phyloP scores from a whole-genome alignment of 2,113 vertebrate genomes.

The Pionites leucogaster region DNA sequence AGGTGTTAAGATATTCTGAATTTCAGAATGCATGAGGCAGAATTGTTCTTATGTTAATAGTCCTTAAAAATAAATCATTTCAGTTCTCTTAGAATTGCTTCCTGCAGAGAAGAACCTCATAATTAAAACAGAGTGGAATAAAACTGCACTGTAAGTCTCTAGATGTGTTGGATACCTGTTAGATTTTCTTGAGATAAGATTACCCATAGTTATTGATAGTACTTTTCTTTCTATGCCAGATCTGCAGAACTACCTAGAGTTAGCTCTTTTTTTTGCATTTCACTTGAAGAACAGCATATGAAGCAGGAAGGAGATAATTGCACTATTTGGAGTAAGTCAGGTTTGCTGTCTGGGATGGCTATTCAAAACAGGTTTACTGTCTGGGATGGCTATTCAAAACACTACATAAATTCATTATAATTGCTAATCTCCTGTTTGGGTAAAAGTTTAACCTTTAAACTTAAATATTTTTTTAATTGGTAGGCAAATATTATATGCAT shows the following conservation, averaged over 20 bases:
- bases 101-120: constrained; percentile 53
- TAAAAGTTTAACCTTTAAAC: constrained; percentile 42
- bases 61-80: constrained; percentile 67
- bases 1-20: not conserved
- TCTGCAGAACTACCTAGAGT: constrained; percentile 48
- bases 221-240: constrained; percentile 34
- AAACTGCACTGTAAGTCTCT: constrained; percentile 55
- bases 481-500: not conserved
- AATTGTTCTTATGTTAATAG: constrained; percentile 47
- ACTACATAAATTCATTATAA: constrained; percentile 41
- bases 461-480: not conserved
- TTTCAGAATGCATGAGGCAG: not conserved
- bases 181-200: constrained; percentile 60
- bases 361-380: constrained; percentile 59
- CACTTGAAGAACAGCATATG: constrained; percentile 53
- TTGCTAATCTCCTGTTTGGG: constrained; percentile 47
- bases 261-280: constrained; percentile 27
- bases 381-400: constrained; percentile 42
- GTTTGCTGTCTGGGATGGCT: constrained; percentile 46
- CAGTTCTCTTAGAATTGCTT: constrained; percentile 47
- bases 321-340: constrained; percentile 43
- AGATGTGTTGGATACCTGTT: constrained; percentile 42
- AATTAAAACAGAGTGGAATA: constrained; percentile 56
- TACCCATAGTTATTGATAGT: constrained; percentile 25
- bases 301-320: constrained; percentile 58